Percentiles rank a stretch among this genome's conserved stretches.
phyloP scores from a whole-genome alignment of 1,140 invertebrate genomes.

The Bombus superbus region DNA sequence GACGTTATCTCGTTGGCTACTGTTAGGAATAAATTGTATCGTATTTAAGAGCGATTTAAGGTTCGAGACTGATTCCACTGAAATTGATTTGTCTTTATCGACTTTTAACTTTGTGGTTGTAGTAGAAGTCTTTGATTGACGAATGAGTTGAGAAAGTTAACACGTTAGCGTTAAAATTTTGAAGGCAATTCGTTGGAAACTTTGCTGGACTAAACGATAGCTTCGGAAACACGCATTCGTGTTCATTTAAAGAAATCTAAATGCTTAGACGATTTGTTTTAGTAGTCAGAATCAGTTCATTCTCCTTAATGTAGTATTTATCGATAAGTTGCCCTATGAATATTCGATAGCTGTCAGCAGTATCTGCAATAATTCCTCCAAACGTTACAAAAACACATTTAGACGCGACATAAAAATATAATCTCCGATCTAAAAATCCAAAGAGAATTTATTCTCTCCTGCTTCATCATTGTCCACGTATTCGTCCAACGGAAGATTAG shows the following conservation, averaged over 20 bases:
- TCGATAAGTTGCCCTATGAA: constrained; percentile 27
- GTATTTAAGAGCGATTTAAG: too few species aligned
- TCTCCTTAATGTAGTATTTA: not conserved
- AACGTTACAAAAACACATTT: not conserved
- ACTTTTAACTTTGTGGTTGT: too few species aligned
- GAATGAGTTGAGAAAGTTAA: too few species aligned
- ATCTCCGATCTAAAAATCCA: not conserved
- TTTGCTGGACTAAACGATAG: not conserved
- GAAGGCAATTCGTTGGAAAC: too few species aligned
- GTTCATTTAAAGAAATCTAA: not conserved
- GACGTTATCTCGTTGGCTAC: too few species aligned
- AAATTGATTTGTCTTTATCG: too few species aligned
- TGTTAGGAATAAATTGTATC: too few species aligned
- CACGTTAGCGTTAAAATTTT: too few species aligned
- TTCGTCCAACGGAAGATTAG: not conserved
- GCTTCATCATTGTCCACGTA: constrained; percentile 1
- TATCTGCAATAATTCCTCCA: constrained; percentile 3
- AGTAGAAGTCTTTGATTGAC: too few species aligned
- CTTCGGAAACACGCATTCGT: not conserved
- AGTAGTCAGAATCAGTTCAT: not conserved
- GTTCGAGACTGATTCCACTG: too few species aligned
- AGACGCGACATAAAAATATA: not conserved
- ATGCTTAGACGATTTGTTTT: not conserved
- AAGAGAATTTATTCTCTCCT: not conserved
- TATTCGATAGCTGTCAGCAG: constrained; percentile 21